Evolutionary conservation across 1,140 invertebrate genomes (phyloP), one percentile per base, ranked within the genome.

Genomic region (Panagrolaimus sp.): DNA sequence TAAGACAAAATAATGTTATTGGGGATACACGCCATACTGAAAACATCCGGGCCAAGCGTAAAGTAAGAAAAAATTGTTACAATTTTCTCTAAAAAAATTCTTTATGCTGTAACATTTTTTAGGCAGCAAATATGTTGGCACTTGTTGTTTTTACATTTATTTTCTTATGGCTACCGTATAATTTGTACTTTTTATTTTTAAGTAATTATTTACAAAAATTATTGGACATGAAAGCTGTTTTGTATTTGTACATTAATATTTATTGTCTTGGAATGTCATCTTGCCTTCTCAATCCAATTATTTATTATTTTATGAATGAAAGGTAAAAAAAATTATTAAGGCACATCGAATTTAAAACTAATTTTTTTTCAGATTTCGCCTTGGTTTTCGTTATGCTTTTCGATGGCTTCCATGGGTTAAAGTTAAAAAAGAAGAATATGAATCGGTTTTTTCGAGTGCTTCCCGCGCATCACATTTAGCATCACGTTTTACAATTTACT

Each of bases 1-100:
- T 98, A 3, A 96, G 94, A 92, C 92, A 91, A 5, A 91, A 90
- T 16, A 90, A 90, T 44, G 46, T 43, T 0, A 94, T 96, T 48
- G 93, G 92, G 0, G 93, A 96, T 83, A 87, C 89, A 25, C 92
- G 90, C 46, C 91, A 93, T 79, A 86, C 89, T 42, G 90, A 93
- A 76, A 89, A 90, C 0, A 90, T 93, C 79, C 88, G 88, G 77
- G 91, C 91, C 1, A 95, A 95, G 84, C 85, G 90, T 81, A 92
- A 92, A 88, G 92, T 94, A 84, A 88, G 89, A 27, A 14, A 67
- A n/a, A 72, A 65, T 63, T 46, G 20, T 23, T 67, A 16, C 16
- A 69, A 27, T 23, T 23, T 38, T 38, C 7, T 38, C 7, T 38
- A 4, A 38, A 38, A 38, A 38, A 38, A 4, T 38, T 38, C 31